Percentiles rank a stretch among this genome's conserved stretches.
Conservation (phyloP, 2,797 vertebrate genomes). For the Alauda arvensis region DNA sequence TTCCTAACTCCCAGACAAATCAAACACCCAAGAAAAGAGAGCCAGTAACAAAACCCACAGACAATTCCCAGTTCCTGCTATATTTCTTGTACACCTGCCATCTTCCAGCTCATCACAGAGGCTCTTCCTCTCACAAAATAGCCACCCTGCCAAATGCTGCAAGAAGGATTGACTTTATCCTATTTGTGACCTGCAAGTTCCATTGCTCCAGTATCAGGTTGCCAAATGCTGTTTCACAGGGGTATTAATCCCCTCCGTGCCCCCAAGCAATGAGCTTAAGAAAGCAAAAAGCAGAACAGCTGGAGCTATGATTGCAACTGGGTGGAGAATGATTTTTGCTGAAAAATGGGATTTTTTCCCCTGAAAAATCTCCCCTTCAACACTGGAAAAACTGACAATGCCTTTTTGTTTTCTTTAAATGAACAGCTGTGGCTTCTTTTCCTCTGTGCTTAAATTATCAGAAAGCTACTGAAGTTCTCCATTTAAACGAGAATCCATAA, state of each 20-base stretch:
- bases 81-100: slow-evolving; percentile 58
- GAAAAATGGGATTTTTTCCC: slow-evolving; percentile 45
- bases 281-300: slow-evolving; percentile 34
- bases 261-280: neutral
- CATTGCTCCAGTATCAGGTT: neutral
- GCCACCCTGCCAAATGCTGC: slow-evolving; percentile 34
- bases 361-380: slow-evolving; percentile 35
- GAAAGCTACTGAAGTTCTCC: slow-evolving; percentile 41
- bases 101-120: slow-evolving; percentile 59
- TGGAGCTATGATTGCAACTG: slow-evolving; percentile 26
- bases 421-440: slow-evolving; percentile 39
- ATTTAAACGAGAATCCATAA: slow-evolving; percentile 10
- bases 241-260: neutral
- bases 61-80: slow-evolving; percentile 28
- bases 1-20: slow-evolving; percentile 28
- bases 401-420: slow-evolving; percentile 43
- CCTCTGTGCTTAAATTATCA: slow-evolving; percentile 21
- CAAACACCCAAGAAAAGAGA: slow-evolving; percentile 11
- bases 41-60: slow-evolving; percentile 15
- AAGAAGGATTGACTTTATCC: slow-evolving; percentile 23
- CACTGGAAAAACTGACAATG: slow-evolving; percentile 59
- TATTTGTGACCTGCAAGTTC: neutral
- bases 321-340: slow-evolving; percentile 44
- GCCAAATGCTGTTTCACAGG: slow-evolving; percentile 13
- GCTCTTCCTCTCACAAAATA: slow-evolving; percentile 49